Percentiles rank a stretch among this genome's conserved stretches.
Conservation (phyloP, 2,113 vertebrate species). For the Scophthalmus maximus region DNA sequence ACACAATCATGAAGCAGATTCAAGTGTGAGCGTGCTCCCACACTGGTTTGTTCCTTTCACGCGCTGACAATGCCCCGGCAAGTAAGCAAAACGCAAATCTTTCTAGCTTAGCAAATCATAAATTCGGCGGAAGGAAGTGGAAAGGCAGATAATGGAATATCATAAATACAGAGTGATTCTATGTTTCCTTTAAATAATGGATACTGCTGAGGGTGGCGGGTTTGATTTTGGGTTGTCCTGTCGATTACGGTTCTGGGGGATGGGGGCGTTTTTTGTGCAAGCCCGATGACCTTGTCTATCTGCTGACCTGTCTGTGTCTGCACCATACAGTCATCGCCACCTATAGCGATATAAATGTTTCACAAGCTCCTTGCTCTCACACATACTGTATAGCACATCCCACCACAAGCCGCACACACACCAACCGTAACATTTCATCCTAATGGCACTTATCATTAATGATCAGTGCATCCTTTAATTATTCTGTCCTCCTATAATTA, state of each 20-base stretch:
- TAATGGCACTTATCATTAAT: slow-evolving; percentile 46
- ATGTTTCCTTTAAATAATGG: slow-evolving; percentile 24
- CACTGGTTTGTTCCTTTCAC: slow-evolving; percentile 27
- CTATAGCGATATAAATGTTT: slow-evolving; percentile 57
- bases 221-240: slow-evolving; percentile 40
- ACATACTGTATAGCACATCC: slow-evolving; percentile 14
- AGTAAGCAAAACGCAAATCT: slow-evolving; percentile 55
- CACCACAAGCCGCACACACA: slow-evolving; percentile 10
- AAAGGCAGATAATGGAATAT: slow-evolving; percentile 58
- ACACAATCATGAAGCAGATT: slow-evolving; percentile 47
- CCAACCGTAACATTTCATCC: slow-evolving; percentile 35
- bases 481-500: slow-evolving; percentile 60
- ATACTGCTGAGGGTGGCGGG: slow-evolving; percentile 29
- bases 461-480: slow-evolving; percentile 57
- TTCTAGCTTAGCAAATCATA: slow-evolving; percentile 27
- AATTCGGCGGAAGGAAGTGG: slow-evolving; percentile 33
- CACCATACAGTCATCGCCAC: slow-evolving; percentile 14
- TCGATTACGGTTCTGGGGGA: slow-evolving; percentile 1
- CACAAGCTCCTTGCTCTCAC: background rate
- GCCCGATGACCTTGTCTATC: slow-evolving; percentile 36
- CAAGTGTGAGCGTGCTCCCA: slow-evolving; percentile 1
- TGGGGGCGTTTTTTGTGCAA: background rate
- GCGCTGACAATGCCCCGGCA: slow-evolving; percentile 25
- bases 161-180: slow-evolving; percentile 50
- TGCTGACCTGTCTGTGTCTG: slow-evolving; percentile 1